Conservation (phyloP, 2,888 invertebrate genomes). For the Parnassius apollo region DNA sequence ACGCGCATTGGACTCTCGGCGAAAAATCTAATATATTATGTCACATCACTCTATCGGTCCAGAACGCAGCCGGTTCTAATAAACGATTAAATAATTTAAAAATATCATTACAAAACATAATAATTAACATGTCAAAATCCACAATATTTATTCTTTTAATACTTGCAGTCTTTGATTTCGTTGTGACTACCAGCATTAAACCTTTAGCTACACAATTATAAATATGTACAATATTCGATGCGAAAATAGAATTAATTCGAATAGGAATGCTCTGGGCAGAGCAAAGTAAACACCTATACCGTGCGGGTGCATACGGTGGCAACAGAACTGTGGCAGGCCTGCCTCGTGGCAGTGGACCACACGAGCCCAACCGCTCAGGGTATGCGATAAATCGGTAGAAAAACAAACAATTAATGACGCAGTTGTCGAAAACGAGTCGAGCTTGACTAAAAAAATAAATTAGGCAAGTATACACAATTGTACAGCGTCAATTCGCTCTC, state of each 20-base stretch:
- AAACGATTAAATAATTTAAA: conserved; percentile 68
- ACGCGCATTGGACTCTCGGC: conserved; percentile 21
- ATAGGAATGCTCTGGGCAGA: conserved; percentile 70
- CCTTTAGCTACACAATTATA: conserved; percentile 41
- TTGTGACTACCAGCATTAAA: conserved; percentile 77
- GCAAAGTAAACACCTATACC: conserved; percentile 40
- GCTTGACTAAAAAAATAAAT: conserved; percentile 9
- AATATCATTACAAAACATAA: conserved; percentile 53
- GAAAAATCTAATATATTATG: background rate
- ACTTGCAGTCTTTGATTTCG: conserved; percentile 79
- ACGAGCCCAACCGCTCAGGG: no score
- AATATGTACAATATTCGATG: conserved; percentile 76
- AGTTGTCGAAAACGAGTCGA: no score
- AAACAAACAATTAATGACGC: no score
- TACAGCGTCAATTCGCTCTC: conserved; percentile 1
- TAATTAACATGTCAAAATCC: conserved; percentile 61
- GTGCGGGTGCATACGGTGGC: background rate
- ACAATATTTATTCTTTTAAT: conserved; percentile 44
- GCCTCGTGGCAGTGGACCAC: no score
- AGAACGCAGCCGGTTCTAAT: conserved; percentile 28
- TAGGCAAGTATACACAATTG: conserved; percentile 20
- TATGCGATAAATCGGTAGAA: no score
- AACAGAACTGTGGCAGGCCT: background rate
- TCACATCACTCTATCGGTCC: background rate
- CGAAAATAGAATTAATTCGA: conserved; percentile 50